A percentile compares a stretch with the other conserved stretches of the same genome.
Conservation (phyloP, 2,113 vertebrate genomes). For the Oryctolagus cuniculus region mOryCun1.1 NC_091434.1:115388501-115389000, state of each 20-base stretch:
- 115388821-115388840: neutral
- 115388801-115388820: neutral
- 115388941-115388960: neutral
- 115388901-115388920: neutral
- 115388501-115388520: constrained; percentile 30
- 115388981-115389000: neutral
- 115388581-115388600: constrained; percentile 29
- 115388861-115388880: neutral
- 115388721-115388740: neutral
- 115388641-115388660: neutral
- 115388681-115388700: neutral
- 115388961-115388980: neutral
- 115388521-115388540: neutral
- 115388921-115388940: neutral
- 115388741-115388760: neutral
- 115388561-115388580: constrained; percentile 21
- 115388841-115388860: neutral
- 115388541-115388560: constrained; percentile 41
- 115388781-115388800: neutral
- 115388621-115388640: constrained; percentile 16
- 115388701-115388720: neutral
- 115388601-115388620: constrained; percentile 28
- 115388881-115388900: neutral
- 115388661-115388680: neutral
- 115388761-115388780: neutral